These are phyloP conservation scores for Ascaphus truei DNA, from an alignment of 2,113 vertebrate species.

Conservation along the genomic window DNA sequence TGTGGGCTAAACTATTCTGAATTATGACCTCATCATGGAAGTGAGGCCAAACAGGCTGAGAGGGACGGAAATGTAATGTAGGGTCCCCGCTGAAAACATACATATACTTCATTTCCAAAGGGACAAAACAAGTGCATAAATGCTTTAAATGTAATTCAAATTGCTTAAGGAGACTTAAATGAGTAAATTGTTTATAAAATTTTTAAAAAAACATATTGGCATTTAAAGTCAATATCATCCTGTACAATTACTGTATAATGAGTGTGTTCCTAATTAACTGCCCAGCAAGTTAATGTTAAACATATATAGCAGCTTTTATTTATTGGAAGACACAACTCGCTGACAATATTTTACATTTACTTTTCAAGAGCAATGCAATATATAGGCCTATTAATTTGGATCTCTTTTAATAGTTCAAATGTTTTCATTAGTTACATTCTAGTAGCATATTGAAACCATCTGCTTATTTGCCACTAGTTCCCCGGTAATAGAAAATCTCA, in stretches of 20 bases:
- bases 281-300: not conserved
- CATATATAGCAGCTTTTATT: not conserved
- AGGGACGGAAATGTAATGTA: not conserved
- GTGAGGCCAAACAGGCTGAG: not conserved
- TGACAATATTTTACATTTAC: not conserved
- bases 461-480: conserved; percentile 62
- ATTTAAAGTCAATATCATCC: not conserved
- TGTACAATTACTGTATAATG: not conserved
- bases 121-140: too few species aligned
- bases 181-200: conserved; percentile 7
- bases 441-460: conserved; percentile 82
- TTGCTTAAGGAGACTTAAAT: not conserved
- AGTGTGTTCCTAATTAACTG: not conserved
- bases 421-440: conserved; percentile 72
- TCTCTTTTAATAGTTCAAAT: conserved; percentile 47
- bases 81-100: too few species aligned
- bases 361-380: conserved; percentile 37
- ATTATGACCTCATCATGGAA: not conserved
- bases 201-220: not conserved
- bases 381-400: conserved; percentile 50
- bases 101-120: too few species aligned
- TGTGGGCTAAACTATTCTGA: too few species aligned
- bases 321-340: not conserved
- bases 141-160: not conserved
- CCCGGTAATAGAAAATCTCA: conserved; percentile 46